Conservation (phyloP, 2,113 vertebrate genomes). For the Podiceps cristatus region DNA sequence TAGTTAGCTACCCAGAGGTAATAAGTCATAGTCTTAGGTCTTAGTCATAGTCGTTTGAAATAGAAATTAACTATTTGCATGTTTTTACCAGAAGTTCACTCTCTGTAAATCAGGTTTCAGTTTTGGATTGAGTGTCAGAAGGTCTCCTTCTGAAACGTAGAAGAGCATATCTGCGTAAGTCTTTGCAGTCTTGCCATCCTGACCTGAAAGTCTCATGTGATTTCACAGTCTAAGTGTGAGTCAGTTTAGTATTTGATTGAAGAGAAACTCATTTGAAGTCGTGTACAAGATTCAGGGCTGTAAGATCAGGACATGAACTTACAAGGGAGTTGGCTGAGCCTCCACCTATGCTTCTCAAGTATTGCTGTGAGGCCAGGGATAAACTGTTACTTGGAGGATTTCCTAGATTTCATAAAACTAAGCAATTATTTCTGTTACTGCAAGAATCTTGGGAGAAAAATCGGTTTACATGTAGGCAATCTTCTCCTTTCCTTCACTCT, state of each 20-base stretch:
- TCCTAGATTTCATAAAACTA: slow-evolving; percentile 1
- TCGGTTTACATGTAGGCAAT: background rate
- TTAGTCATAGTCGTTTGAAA: background rate
- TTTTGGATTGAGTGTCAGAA: background rate
- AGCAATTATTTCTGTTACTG: slow-evolving; percentile 1
- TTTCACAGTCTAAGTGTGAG: background rate
- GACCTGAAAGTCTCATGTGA: background rate
- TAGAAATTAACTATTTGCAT: background rate
- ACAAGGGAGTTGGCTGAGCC: background rate
- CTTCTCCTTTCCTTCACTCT: background rate
- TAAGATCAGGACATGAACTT: background rate
- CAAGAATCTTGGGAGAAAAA: background rate
- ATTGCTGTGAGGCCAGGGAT: background rate
- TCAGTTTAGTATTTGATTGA: background rate
- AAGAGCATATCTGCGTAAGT: background rate
- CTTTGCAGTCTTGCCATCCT: background rate
- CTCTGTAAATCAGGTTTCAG: background rate
- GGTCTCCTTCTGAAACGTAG: background rate
- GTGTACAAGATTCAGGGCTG: background rate
- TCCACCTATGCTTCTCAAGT: background rate
- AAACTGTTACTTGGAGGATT: background rate
- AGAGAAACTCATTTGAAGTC: background rate
- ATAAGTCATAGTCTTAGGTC: background rate
- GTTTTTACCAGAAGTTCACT: background rate
- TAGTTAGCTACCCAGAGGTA: background rate